Evolutionary conservation across 2,888 invertebrate species (phyloP).

Genomic region (Melipona beecheii): DNA sequence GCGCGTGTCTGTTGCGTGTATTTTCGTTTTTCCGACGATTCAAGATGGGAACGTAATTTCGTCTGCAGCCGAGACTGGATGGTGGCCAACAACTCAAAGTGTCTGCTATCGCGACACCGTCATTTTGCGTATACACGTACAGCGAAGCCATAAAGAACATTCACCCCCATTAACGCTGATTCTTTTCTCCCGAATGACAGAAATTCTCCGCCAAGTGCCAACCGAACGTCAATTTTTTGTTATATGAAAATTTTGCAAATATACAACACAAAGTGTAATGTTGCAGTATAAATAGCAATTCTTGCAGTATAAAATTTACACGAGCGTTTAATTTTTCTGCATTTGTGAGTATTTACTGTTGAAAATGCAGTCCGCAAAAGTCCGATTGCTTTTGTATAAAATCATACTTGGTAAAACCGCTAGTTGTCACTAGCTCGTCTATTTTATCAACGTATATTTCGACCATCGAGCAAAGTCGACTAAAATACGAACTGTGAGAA

Average conservation of each 20-base stretch:
- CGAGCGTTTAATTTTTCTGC: neutral
- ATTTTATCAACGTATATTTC: too few relatives aligned
- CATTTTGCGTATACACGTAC: slow-evolving; percentile 40
- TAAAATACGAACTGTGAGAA: neutral
- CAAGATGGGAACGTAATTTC: slow-evolving; percentile 72
- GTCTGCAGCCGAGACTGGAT: slow-evolving; percentile 73
- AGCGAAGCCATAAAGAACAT: slow-evolving; percentile 10
- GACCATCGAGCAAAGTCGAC: neutral
- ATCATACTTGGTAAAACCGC: too few relatives aligned
- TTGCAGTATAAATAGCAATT: too few relatives aligned
- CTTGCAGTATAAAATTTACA: neutral
- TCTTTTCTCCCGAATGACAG: neutral
- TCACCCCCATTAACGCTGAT: neutral
- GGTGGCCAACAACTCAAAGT: slow-evolving; percentile 73
- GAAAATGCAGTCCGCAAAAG: too few relatives aligned
- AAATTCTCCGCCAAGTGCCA: too few relatives aligned
- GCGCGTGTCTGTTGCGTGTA: slow-evolving; percentile 60
- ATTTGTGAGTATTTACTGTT: too few relatives aligned
- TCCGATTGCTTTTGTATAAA: too few relatives aligned
- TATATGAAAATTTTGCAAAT: neutral
- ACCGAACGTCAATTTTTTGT: too few relatives aligned
- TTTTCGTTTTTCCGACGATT: slow-evolving; percentile 50
- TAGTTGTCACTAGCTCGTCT: too few relatives aligned
- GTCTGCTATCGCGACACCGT: slow-evolving; percentile 50
- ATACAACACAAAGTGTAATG: neutral